Conservation (phyloP, 2,113 vertebrate species). For the Misgurnus mizolepis region DNA sequence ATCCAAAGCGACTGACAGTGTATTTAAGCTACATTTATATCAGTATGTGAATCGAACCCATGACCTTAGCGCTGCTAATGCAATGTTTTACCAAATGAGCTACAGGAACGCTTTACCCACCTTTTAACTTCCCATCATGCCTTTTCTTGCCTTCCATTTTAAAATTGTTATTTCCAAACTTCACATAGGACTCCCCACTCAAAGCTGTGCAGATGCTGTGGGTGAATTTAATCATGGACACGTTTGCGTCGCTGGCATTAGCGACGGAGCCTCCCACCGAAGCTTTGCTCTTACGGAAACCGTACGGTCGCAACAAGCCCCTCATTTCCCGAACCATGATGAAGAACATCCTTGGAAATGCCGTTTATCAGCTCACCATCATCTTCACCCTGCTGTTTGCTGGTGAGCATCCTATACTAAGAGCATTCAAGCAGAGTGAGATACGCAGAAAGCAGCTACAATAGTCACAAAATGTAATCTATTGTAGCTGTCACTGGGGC, state of each 20-base stretch:
- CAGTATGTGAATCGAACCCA: too few relatives aligned
- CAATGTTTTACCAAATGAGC: too few relatives aligned
- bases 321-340: constrained; percentile 98
- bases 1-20: too few relatives aligned
- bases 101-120: too few relatives aligned
- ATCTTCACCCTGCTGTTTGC: constrained; percentile 95
- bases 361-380: constrained; percentile 88
- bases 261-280: constrained; percentile 97
- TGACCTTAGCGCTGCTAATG: too few relatives aligned
- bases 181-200: constrained; percentile 91
- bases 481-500: too few relatives aligned
- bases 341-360: constrained; percentile 98
- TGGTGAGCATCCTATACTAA: constrained; percentile 76
- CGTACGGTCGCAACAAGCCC: constrained; percentile 96
- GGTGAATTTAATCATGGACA: constrained; percentile 99
- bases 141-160: neutral
- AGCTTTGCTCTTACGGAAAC: constrained; percentile 87
- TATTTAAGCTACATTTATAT: too few relatives aligned
- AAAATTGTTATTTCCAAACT: neutral
- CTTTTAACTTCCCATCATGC: too few relatives aligned
- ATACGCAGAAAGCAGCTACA: neutral
- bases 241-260: constrained; percentile 93
- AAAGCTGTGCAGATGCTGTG: constrained; percentile 99
- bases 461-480: neutral
- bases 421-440: neutral